Base-by-base conservation (phyloP, 2,888 invertebrate species). In the Drepana falcataria region DNA sequence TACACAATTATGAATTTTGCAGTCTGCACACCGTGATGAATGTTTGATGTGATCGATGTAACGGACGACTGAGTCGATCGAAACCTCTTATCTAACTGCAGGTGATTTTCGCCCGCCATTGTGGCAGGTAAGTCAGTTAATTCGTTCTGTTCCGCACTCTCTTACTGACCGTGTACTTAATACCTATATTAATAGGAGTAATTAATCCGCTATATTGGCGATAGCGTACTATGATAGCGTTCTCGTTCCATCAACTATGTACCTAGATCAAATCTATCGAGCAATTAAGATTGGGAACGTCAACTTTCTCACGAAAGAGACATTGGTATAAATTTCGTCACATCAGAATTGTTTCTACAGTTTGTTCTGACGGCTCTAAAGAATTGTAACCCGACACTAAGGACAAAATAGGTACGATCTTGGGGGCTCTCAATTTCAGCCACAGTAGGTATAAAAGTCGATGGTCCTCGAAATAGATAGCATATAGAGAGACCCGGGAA, bases 301-400 rank as follows among this genome's bases (percentile, higher is more conserved):
- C n/a, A n/a, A n/a, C n/a, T n/a, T n/a, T n/a, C n/a, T n/a, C n/a
- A n/a, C n/a, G n/a, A n/a, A n/a, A n/a, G n/a, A n/a, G 83, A 81
- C 57, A 91, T 86, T 59, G 87, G 86, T 9, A 87, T 91, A 54
- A 91, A 87, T 64, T 91, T 89, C 62, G 81, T 83, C 0, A 82
- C 87, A 55, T 88, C 91, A 1, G 84, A 84, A 1, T 64, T 91
- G 41, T 85, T 87, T 60, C 67, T 91, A 47, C 75, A 83, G 47
- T 61, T 91, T 56, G 63, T 79, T 2, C 69, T 91, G 3, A 65
- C 83, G 60, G 75, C 1, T 81, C 86, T 21, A 72, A 77, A 6
- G 84, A 82, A 58, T 76, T 83, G 4, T 86, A 92, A 58, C 66
- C 76, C 47, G 66, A 69, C 1, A 79, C 82, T 1, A 77, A 68